Evolutionary conservation across 2,797 vertebrate genomes (phyloP).

Genomic region (Enoplosus armatus): DNA sequence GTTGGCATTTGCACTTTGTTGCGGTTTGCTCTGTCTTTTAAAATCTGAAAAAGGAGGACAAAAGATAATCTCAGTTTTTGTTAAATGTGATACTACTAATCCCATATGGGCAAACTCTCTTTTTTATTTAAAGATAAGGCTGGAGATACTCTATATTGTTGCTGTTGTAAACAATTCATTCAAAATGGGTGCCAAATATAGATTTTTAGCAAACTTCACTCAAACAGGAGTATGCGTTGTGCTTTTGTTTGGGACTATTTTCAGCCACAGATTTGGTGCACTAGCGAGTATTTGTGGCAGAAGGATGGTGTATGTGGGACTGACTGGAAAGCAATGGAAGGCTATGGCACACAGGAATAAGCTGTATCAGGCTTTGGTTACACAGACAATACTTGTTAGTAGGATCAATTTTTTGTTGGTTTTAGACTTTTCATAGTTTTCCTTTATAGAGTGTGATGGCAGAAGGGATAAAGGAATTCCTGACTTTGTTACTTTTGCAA

Average conservation of each 20-base stretch:
- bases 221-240: neutral
- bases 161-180: neutral
- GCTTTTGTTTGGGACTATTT: neutral
- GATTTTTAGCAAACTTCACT: neutral
- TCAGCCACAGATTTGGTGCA: neutral
- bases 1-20: conserved; percentile 60
- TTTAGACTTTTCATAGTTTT: neutral
- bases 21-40: conserved; percentile 57
- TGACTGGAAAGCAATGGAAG: neutral
- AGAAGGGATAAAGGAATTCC: neutral
- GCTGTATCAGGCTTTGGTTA: neutral
- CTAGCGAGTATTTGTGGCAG: neutral
- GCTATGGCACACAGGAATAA: neutral
- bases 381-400: neutral
- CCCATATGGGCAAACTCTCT: neutral
- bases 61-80: neutral
- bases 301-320: neutral
- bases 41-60: conserved; percentile 61
- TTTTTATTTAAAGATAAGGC: neutral
- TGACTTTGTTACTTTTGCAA: neutral
- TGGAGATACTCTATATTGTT: neutral
- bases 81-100: neutral
- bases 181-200: neutral
- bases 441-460: neutral
- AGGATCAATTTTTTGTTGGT: neutral